A percentile compares a stretch with the other conserved stretches of the same genome.
phyloP scores from a whole-genome alignment of 2,888 invertebrate species.

The Junonia oenone region DNA sequence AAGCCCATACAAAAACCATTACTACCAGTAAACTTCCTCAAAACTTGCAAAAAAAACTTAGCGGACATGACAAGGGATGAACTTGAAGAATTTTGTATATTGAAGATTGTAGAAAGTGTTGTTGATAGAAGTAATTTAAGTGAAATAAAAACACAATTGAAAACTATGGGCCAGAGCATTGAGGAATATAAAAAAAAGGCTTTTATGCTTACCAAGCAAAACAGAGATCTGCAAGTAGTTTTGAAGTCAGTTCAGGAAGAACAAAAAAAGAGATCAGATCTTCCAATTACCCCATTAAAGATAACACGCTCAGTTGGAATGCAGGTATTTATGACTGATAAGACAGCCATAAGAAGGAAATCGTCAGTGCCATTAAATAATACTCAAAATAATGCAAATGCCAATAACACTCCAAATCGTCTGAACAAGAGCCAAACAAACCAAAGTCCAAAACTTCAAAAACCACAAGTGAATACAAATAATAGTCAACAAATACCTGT shows the following conservation, averaged over 20 bases:
- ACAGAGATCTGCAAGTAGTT: slow-evolving; percentile 87
- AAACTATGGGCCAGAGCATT: slow-evolving; percentile 81
- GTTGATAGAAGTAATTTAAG: slow-evolving; percentile 85
- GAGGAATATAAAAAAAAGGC: slow-evolving; percentile 83
- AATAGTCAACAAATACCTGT: slow-evolving; percentile 52
- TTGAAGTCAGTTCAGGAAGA: slow-evolving; percentile 85
- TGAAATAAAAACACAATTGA: slow-evolving; percentile 83
- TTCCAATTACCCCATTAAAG: slow-evolving; percentile 85
- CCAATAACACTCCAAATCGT: slow-evolving; percentile 10
- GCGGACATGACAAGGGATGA: slow-evolving; percentile 81
- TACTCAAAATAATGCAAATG: neutral
- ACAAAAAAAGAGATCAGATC: slow-evolving; percentile 76
- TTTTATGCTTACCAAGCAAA: slow-evolving; percentile 83
- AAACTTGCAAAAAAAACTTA: slow-evolving; percentile 60
- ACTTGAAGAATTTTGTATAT: slow-evolving; percentile 86
- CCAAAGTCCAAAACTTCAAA: slow-evolving; percentile 24
- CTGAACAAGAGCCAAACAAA: slow-evolving; percentile 10
- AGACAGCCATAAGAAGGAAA: slow-evolving; percentile 28
- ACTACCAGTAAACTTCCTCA: slow-evolving; percentile 51
- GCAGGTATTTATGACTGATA: slow-evolving; percentile 82
- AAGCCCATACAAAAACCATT: slow-evolving; percentile 38
- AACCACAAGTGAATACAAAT: slow-evolving; percentile 1
- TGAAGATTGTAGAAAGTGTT: slow-evolving; percentile 87
- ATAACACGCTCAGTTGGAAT: slow-evolving; percentile 92
- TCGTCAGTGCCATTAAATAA: neutral